Percentiles rank a stretch among this genome's conserved stretches.
phyloP scores from a whole-genome alignment of 1,140 invertebrate species.

The Bradysia coprophila region DNA sequence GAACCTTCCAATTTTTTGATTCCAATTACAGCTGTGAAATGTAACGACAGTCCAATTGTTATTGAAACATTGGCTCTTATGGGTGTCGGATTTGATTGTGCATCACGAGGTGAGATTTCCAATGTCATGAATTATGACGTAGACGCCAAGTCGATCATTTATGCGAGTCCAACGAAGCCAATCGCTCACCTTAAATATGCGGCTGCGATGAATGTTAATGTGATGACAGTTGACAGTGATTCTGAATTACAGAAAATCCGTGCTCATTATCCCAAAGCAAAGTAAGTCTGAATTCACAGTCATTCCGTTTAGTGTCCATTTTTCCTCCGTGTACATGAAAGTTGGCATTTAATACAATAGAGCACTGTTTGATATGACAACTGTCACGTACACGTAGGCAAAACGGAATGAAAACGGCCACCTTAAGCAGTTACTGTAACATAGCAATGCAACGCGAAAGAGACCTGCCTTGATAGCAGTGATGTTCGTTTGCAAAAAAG shows the following conservation, averaged over 20 bases:
- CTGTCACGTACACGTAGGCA: no score
- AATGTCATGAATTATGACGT: conserved; percentile 49
- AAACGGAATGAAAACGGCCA: no score
- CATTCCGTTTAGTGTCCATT: no score
- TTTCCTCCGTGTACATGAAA: no score
- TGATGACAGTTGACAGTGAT: conserved; percentile 95
- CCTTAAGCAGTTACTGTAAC: no score
- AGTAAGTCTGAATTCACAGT: no score
- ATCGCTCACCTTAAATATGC: conserved; percentile 84
- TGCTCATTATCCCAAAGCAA: conserved; percentile 58
- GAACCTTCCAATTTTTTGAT: no score
- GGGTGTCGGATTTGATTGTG: conserved; percentile 89
- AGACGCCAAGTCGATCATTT: conserved; percentile 69
- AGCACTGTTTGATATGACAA: no score
- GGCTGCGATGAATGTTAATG: conserved; percentile 46
- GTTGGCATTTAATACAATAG: no score
- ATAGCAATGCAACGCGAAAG: no score
- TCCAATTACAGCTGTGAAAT: conserved; percentile 68
- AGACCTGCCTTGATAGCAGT: no score
- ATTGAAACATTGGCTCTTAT: conserved; percentile 69
- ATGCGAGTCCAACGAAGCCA: conserved; percentile 95
- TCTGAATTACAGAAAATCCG: conserved; percentile 87
- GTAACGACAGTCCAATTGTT: conserved; percentile 73
- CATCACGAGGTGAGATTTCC: conserved; percentile 80
- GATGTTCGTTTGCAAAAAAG: no score